phyloP scores from a whole-genome alignment of 35 echinoderm and acorn worm genomes.

The Stichopus chloronotus region DNA sequence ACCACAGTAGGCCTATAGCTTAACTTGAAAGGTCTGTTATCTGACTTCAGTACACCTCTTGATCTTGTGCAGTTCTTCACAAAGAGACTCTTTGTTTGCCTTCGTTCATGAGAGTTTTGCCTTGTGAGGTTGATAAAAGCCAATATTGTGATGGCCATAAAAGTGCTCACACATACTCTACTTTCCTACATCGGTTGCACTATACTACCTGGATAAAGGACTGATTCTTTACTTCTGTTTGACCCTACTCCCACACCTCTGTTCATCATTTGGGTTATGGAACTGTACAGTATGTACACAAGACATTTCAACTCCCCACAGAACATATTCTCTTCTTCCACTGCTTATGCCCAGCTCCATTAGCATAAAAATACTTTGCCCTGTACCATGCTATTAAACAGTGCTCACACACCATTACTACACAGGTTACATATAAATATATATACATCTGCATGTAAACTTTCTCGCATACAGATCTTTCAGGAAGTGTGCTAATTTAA shows the following conservation, averaged over 20 bases:
- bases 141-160: background rate
- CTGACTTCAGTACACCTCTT: background rate
- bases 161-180: background rate
- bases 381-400: background rate
- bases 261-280: too few species aligned
- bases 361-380: background rate
- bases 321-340: too few species aligned
- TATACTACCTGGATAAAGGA: too few species aligned
- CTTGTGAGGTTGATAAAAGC: background rate
- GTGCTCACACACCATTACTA: background rate
- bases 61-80: background rate
- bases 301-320: too few species aligned
- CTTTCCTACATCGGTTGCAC: too few species aligned
- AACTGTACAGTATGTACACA: too few species aligned
- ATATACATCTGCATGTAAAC: too few species aligned
- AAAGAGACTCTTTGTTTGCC: background rate
- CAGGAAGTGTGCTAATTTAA: slow-evolving; percentile 21
- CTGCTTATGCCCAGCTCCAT: background rate
- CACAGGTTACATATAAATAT: background rate
- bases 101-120: background rate
- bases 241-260: too few species aligned
- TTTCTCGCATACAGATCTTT: too few species aligned
- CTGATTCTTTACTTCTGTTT: too few species aligned
- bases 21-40: background rate
- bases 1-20: background rate